Evolutionary conservation across 2,888 invertebrate genomes (phyloP), one percentile per base, ranked within the genome.

Genomic region (Tuberolachnus salignus): DNA sequence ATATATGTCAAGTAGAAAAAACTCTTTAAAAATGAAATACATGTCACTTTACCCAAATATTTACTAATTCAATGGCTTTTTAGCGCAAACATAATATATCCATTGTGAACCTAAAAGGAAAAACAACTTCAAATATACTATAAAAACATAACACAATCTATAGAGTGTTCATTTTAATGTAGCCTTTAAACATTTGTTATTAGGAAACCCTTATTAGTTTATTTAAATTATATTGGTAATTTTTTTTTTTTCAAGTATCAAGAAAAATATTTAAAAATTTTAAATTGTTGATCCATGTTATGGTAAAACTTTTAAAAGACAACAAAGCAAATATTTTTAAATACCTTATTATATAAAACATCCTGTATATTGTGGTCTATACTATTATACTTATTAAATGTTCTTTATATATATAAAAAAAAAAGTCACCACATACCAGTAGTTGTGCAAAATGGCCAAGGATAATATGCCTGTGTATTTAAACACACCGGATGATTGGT

Each of bases 401-500:
- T 72, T 23, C n/a, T 59, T 46, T n/a, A n/a, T 63, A n/a, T 53
- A 21, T 3, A 34, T 44, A 16, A 13, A 51, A 34, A 61, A 19
- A 42, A 73, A 51, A 8, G 2, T 64, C 13, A 53, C 11, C 9
- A 19, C 11, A 21, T 9, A 44, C 16, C 16, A 14, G 23, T 44
- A 0, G 11, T 21, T 14, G 23, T 44, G 1, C 11, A 44, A 64
- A 64, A 69, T 80, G 51, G 14, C 14, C 63, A 55, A 9, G 8
- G 42, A 69, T 55, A 69, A 74, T 57, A 46, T 67, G 23, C 53
- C 67, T 2, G n/a, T 53, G 6, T 75, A 75, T 55, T 44, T 49
- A 13, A 80, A 75, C 21, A 8, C n/a, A 49, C 1, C 57, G 26
- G 42, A 74, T 19, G 63, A 74, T 71, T 11, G 49, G n/a, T 81